Percentiles rank a stretch among this genome's conserved stretches.
Evolutionary conservation across 2,113 vertebrate species (phyloP).

Genomic region (Loxodonta africana): DNA sequence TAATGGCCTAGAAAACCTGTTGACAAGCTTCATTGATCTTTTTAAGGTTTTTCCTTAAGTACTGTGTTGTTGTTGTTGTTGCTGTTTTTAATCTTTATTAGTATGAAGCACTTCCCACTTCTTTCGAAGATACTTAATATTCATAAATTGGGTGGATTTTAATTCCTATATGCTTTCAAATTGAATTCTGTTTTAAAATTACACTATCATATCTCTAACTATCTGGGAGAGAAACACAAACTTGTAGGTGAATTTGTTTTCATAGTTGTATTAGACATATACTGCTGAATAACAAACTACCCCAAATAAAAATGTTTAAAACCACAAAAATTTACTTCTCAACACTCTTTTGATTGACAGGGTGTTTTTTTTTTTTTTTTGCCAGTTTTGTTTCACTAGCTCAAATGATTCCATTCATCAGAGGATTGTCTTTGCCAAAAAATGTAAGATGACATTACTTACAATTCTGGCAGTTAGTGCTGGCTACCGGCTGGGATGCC

Average conservation of each 20-base stretch:
- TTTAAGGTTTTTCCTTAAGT: neutral
- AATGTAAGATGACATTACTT: rapidly evolving
- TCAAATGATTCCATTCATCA: neutral
- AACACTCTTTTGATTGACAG: neutral
- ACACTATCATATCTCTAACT: neutral
- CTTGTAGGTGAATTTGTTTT: neutral
- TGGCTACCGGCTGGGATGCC: neutral
- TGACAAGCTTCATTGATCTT: neutral
- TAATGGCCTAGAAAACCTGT: neutral
- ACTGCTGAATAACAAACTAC: neutral
- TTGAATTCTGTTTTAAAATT: neutral
- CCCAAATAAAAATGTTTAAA: neutral
- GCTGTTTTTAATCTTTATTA: neutral
- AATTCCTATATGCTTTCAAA: neutral
- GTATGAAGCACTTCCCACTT: neutral
- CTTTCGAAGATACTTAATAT: neutral
- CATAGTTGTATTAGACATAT: neutral
- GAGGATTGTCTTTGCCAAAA: neutral
- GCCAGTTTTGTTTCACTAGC: neutral
- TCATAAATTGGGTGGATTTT: neutral
- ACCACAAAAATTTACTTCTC: neutral
- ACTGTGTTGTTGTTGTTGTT: neutral
- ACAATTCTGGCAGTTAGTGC: neutral
- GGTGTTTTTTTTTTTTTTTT: neutral
- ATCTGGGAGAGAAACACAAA: neutral